These are phyloP conservation scores for Taeniopygia guttata DNA, from an alignment of 2,797 vertebrate species.

Conservation along the genomic window DNA sequence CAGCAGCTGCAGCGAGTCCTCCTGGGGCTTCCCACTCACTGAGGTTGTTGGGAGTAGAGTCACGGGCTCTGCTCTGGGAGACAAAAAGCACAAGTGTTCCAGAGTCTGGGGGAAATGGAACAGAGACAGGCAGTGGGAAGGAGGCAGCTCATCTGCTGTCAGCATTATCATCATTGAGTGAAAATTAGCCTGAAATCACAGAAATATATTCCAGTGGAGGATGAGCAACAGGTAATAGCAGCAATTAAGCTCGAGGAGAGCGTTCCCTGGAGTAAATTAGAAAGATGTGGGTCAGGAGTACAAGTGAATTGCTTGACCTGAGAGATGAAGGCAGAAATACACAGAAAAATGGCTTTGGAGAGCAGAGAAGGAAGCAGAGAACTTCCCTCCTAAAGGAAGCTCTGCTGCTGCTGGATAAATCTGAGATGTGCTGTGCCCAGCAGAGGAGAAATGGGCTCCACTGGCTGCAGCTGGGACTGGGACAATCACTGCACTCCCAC, in stretches of 20 bases:
- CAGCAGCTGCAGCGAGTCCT: not conserved
- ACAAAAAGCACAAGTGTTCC: not conserved
- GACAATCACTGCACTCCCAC: not conserved
- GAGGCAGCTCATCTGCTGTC: not conserved
- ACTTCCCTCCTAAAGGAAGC: not conserved
- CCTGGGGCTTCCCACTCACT: not conserved
- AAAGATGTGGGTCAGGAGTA: not conserved
- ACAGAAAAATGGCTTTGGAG: not conserved
- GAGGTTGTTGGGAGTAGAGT: not conserved
- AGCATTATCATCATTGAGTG: not conserved
- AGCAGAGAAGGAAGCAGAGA: not conserved
- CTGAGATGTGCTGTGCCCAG: not conserved
- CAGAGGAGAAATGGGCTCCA: not conserved
- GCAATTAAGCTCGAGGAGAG: not conserved
- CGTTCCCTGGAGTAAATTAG: not conserved
- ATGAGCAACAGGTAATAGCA: not conserved
- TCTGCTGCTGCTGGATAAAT: not conserved
- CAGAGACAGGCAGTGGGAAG: not conserved
- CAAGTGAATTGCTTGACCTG: conserved; percentile 9
- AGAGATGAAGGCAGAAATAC: not conserved
- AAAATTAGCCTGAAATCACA: not conserved
- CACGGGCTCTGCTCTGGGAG: not conserved
- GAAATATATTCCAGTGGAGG: not conserved
- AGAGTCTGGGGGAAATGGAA: not conserved
- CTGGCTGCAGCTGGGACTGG: fast-evolving